phyloP scores from a whole-genome alignment of 1,140 invertebrate species.

The Nasonia giraulti region DNA sequence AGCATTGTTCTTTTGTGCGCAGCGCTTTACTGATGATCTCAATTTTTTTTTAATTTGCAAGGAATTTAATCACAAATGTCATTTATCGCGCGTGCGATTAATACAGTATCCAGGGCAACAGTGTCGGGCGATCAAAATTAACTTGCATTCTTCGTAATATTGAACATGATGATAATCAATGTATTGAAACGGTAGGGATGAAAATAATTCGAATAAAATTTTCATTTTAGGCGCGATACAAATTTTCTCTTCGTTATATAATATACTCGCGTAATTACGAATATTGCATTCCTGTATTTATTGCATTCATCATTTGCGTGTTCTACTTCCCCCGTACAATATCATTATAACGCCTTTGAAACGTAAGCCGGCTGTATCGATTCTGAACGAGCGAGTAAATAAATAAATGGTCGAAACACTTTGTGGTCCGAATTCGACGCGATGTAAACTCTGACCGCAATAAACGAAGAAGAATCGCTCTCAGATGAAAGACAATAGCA shows the following conservation, averaged over 20 bases:
- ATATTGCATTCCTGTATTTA: too few species aligned
- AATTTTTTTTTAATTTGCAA: not conserved
- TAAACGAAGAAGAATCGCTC: not conserved
- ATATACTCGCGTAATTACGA: too few species aligned
- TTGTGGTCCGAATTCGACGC: not conserved
- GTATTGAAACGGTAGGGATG: too few species aligned
- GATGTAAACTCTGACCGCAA: not conserved
- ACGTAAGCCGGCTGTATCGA: too few species aligned
- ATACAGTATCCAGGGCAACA: not conserved
- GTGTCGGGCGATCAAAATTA: not conserved
- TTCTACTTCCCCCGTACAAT: too few species aligned
- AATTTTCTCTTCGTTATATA: too few species aligned
- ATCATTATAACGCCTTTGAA: too few species aligned
- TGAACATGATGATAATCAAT: not conserved
- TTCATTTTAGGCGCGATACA: too few species aligned
- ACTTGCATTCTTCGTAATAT: not conserved
- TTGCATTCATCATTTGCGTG: too few species aligned
- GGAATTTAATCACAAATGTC: not conserved
- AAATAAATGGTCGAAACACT: not conserved
- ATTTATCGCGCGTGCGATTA: not conserved
- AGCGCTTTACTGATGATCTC: too few species aligned
- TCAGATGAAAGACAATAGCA: not conserved
- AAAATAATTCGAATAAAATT: too few species aligned
- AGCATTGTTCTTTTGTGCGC: too few species aligned
- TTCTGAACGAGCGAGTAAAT: not conserved